These are phyloP conservation scores for Lates calcarifer DNA, from an alignment of 2,113 vertebrate genomes.

Conservation along the genomic window DNA sequence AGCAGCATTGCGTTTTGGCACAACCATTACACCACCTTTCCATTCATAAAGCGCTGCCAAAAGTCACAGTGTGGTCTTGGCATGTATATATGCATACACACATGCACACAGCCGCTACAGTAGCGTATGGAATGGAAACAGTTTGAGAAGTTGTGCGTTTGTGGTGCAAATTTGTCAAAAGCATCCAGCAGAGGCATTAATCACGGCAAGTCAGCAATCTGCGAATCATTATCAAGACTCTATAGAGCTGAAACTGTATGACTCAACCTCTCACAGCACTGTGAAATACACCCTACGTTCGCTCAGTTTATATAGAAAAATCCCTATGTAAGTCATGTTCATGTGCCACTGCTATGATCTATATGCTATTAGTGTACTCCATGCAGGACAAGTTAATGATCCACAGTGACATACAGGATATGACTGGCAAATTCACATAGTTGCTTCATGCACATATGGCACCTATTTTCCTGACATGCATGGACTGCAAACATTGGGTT, in stretches of 20 bases:
- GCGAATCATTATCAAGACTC: conserved; percentile 58
- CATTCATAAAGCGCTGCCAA: conserved; percentile 14
- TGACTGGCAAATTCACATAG: background rate
- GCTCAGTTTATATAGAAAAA: conserved; percentile 22
- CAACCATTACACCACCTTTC: conserved; percentile 29
- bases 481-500: background rate
- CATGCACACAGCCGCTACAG: conserved; percentile 23
- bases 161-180: conserved; percentile 57
- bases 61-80: conserved; percentile 54
- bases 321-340: conserved; percentile 4
- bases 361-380: conserved; percentile 10
- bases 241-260: conserved; percentile 35
- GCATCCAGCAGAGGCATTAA: conserved; percentile 55
- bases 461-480: conserved; percentile 38
- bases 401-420: background rate
- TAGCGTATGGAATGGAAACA: conserved; percentile 30
- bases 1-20: conserved; percentile 17
- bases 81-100: conserved; percentile 5
- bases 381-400: conserved; percentile 20
- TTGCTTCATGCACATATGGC: conserved; percentile 46
- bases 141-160: conserved; percentile 27
- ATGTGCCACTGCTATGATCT: conserved; percentile 17
- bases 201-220: conserved; percentile 64
- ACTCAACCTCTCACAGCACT: conserved; percentile 45
- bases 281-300: conserved; percentile 14